Evolutionary conservation across 2,797 vertebrate species (phyloP).

Genomic region (Leptatherina wallacei): DNA sequence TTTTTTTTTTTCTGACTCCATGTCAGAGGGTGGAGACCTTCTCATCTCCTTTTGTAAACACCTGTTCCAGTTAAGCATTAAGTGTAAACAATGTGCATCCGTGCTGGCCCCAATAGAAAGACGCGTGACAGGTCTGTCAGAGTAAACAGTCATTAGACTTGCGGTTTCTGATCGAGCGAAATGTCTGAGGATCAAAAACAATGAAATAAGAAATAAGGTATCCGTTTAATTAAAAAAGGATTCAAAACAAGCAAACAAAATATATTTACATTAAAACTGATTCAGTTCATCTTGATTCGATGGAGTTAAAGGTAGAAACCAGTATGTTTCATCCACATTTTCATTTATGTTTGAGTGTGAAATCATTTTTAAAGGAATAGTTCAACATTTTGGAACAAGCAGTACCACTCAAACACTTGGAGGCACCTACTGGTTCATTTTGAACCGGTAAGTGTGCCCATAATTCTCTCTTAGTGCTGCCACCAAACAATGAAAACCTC

Average conservation of each 20-base stretch:
- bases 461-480: no score
- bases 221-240: not conserved
- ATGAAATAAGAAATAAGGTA: not conserved
- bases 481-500: no score
- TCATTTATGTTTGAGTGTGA: not conserved
- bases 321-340: not conserved
- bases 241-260: not conserved
- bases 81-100: constrained; percentile 68
- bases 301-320: not conserved
- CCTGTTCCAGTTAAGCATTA: constrained; percentile 59
- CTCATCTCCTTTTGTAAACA: constrained; percentile 20
- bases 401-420: not conserved
- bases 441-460: no score
- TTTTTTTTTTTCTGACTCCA: not conserved
- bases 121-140: constrained; percentile 45
- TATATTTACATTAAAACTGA: no score
- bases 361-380: not conserved
- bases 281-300: no score
- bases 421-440: not conserved
- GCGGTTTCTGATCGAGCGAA: constrained; percentile 15
- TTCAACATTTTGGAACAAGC: not conserved
- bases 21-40: not conserved
- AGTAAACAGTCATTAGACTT: constrained; percentile 20
- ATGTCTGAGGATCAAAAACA: not conserved
- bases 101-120: constrained; percentile 45